Conservation (phyloP, 1,140 invertebrate species). For the Drosophila virilis region DNA sequence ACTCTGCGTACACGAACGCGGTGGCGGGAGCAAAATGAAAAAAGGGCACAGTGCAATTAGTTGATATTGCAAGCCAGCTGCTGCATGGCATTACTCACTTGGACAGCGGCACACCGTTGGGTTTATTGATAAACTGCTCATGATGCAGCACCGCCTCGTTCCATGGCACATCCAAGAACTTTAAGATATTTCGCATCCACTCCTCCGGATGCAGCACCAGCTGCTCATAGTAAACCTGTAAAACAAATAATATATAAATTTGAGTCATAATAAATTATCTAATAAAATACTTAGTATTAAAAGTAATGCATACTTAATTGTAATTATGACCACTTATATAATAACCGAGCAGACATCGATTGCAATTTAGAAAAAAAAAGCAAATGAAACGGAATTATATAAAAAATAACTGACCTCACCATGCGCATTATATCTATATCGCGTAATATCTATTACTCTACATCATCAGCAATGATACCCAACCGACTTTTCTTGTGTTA, state of each 20-base stretch:
- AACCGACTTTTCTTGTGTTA: too few species aligned
- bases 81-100: constrained; percentile 89
- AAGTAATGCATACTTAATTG: too few species aligned
- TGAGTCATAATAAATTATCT: too few species aligned
- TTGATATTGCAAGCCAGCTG: constrained; percentile 3
- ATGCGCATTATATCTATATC: too few species aligned
- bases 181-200: constrained; percentile 95
- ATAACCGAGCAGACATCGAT: too few species aligned
- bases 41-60: constrained; percentile 26
- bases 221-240: constrained; percentile 95
- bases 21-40: neutral
- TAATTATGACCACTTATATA: too few species aligned
- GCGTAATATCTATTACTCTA: too few species aligned
- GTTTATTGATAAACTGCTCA: constrained; percentile 98
- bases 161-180: constrained; percentile 97
- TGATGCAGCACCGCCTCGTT: constrained; percentile 98
- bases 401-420: too few species aligned
- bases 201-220: constrained; percentile 96
- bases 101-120: constrained; percentile 95
- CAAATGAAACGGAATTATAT: too few species aligned
- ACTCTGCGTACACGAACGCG: constrained; percentile 87
- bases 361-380: too few species aligned
- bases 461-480: too few species aligned
- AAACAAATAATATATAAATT: neutral
- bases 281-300: too few species aligned